A percentile compares a stretch with the other conserved stretches of the same genome.
These are phyloP conservation scores for Abscondita cerata DNA, from an alignment of 2,888 invertebrate species.

Conservation along the genomic window DNA sequence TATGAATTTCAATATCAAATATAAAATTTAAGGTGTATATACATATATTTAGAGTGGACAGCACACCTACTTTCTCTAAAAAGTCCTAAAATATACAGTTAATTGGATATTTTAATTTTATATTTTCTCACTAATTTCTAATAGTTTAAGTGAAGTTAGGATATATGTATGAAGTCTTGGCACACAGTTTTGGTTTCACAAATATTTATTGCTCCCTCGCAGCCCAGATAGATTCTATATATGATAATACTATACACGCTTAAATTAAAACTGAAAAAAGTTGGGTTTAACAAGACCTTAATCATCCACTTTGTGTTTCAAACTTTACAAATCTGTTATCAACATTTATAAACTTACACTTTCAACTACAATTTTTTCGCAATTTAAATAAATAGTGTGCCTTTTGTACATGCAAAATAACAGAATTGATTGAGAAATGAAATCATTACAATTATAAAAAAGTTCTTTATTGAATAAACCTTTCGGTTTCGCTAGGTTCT, in stretches of 20 bases:
- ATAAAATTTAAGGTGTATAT: constrained; percentile 35
- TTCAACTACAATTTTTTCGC: too few relatives aligned
- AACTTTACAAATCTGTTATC: too few relatives aligned
- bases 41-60: constrained; percentile 28
- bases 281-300: constrained; percentile 7
- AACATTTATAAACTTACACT: too few relatives aligned
- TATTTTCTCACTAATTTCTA: constrained; percentile 16
- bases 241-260: constrained; percentile 14
- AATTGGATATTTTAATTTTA: constrained; percentile 7
- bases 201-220: constrained; percentile 30
- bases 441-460: too few relatives aligned
- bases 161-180: constrained; percentile 21
- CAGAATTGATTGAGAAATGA: too few relatives aligned
- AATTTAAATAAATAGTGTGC: too few relatives aligned
- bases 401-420: too few relatives aligned
- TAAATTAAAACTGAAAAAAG: constrained; percentile 3
- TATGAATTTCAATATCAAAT: constrained; percentile 30
- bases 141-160: constrained; percentile 16
- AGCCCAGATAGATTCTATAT: constrained; percentile 10
- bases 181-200: constrained; percentile 30
- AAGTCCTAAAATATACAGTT: constrained; percentile 23
- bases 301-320: too few relatives aligned
- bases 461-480: constrained; percentile 24
- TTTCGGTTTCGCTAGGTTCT: constrained; percentile 39
- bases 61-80: constrained; percentile 25